A percentile compares a stretch with the other conserved stretches of the same genome.
Evolutionary conservation across 2,888 invertebrate genomes (phyloP).

Genomic region (Caenorhabditis sp.): DNA sequence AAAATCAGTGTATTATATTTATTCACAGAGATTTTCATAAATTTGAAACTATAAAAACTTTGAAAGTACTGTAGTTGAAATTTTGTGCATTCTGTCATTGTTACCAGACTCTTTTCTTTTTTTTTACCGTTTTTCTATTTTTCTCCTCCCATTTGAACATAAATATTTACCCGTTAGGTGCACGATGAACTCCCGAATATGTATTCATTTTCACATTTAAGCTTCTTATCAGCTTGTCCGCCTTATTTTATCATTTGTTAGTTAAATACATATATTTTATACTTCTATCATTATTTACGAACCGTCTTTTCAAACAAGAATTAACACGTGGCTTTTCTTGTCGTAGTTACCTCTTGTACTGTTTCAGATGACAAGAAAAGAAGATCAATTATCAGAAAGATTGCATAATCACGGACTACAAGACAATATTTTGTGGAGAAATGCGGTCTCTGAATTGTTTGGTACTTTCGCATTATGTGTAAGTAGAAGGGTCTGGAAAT

Average conservation of each 20-base stretch:
- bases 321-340: background rate
- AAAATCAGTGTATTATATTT: too few relatives aligned
- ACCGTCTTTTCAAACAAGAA: background rate
- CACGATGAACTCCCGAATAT: background rate
- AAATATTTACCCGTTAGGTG: background rate
- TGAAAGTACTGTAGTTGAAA: too few relatives aligned
- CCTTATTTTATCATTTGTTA: background rate
- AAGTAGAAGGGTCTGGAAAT: constrained; percentile 5
- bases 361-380: constrained; percentile 25
- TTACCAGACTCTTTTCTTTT: background rate
- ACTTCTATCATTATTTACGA: background rate
- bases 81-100: too few relatives aligned
- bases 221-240: background rate
- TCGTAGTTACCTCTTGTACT: background rate
- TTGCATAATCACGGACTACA: constrained; percentile 33
- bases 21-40: too few relatives aligned
- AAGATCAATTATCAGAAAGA: constrained; percentile 34
- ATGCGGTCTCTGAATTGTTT: constrained; percentile 52
- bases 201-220: background rate
- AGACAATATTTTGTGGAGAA: constrained; percentile 30
- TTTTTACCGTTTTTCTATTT: background rate
- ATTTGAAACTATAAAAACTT: background rate
- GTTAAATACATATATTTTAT: background rate
- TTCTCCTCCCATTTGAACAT: background rate
- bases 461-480: constrained; percentile 56